phyloP scores from a whole-genome alignment of 2,113 vertebrate species.

The Psammodynastes pulverulentus region DNA sequence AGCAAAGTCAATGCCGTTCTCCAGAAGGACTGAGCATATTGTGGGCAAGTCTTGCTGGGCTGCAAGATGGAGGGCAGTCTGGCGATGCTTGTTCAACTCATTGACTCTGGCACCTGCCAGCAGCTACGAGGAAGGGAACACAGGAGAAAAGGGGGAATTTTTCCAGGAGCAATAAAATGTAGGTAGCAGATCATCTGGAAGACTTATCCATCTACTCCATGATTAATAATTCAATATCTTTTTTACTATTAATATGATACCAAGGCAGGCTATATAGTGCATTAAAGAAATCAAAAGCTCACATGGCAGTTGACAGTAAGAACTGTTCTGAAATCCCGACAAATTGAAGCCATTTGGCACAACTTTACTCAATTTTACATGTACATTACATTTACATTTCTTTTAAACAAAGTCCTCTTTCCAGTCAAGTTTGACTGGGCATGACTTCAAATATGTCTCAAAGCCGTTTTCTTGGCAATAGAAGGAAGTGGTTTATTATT shows the following conservation, averaged over 20 bases:
- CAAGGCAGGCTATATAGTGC: background rate
- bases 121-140: conserved; percentile 71
- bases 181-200: background rate
- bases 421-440: background rate
- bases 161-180: background rate
- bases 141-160: background rate
- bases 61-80: conserved; percentile 93
- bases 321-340: background rate
- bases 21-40: conserved; percentile 93
- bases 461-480: background rate
- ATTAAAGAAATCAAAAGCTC: background rate
- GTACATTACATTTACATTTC: background rate
- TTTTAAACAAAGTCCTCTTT: background rate
- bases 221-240: background rate
- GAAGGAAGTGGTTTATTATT: background rate
- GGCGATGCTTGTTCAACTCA: conserved; percentile 95
- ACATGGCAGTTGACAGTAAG: background rate
- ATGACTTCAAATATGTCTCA: background rate
- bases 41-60: conserved; percentile 95
- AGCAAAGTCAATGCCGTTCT: conserved; percentile 91
- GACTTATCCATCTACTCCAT: background rate
- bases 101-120: conserved; percentile 96
- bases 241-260: background rate
- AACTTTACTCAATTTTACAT: background rate
- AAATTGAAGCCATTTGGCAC: background rate